Conservation (phyloP, 2,113 vertebrate genomes). For the Lontra canadensis region DNA sequence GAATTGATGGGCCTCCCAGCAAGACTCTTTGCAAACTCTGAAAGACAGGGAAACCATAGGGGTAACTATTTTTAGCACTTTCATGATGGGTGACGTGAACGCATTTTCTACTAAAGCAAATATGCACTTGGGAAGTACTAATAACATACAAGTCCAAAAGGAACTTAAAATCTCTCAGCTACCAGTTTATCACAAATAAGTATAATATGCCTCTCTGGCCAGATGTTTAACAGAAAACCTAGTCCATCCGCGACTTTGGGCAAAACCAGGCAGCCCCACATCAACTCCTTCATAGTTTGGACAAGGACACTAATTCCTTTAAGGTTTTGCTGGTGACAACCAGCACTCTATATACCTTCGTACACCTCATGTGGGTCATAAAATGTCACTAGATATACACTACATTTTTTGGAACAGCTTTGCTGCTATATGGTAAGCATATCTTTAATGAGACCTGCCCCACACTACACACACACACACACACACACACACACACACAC, state of each 20-base stretch:
- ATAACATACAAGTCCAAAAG: constrained; percentile 1
- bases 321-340: neutral
- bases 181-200: neutral
- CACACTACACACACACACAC: neutral
- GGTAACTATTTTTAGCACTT: neutral
- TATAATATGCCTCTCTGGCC: neutral
- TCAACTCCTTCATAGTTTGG: neutral
- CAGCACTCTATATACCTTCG: neutral
- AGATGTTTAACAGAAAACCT: constrained; percentile 15
- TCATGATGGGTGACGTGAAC: neutral
- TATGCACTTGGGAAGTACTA: neutral
- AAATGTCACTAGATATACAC: neutral
- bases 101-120: neutral
- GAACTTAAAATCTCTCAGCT: neutral
- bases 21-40: neutral
- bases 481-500: neutral
- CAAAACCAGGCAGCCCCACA: neutral
- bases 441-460: neutral
- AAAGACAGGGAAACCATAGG: neutral
- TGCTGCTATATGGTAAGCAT: neutral
- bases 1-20: neutral
- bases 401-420: neutral
- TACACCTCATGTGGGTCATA: too few relatives aligned
- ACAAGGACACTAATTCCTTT: neutral
- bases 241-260: neutral